Conservation (phyloP, 2,113 vertebrate species). For the Aldabrachelys gigantea region DNA sequence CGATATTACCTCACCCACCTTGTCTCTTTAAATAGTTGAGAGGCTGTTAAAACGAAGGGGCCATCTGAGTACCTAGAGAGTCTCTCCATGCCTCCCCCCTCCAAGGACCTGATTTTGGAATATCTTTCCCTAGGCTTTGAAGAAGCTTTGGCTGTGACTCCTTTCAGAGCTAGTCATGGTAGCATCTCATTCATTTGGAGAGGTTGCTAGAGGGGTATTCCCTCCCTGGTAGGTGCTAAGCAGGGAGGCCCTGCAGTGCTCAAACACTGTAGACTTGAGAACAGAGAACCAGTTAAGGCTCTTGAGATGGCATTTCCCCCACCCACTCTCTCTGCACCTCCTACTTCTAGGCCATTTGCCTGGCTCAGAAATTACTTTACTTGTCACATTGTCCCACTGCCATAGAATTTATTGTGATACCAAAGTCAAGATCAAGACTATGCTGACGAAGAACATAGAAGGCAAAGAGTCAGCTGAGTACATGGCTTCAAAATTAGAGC, state of each 20-base stretch:
- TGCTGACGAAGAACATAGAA: neutral
- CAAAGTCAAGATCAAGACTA: neutral
- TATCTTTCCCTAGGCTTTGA: accelerated
- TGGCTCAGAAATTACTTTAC: conserved; percentile 45
- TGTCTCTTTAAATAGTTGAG: too few species aligned
- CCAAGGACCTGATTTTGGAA: neutral
- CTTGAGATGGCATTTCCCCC: conserved; percentile 47
- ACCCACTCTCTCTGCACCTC: conserved; percentile 33
- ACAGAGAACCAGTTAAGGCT: neutral
- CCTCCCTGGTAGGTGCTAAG: accelerated
- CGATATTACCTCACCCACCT: too few species aligned
- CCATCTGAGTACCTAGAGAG: neutral
- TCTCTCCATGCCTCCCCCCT: neutral
- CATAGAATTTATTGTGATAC: conserved; percentile 25
- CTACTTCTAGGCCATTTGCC: conserved; percentile 50
- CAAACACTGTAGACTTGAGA: neutral
- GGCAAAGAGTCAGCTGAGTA: accelerated
- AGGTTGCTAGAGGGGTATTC: neutral
- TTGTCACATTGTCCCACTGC: conserved; percentile 55
- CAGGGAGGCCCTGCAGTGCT: neutral
- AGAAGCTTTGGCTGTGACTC: accelerated
- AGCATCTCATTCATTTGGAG: neutral
- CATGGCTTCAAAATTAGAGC: neutral
- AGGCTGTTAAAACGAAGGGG: too few species aligned
- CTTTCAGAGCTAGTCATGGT: neutral